Conservation (phyloP, 2,888 invertebrate species). For the Patella pellucida region DNA sequence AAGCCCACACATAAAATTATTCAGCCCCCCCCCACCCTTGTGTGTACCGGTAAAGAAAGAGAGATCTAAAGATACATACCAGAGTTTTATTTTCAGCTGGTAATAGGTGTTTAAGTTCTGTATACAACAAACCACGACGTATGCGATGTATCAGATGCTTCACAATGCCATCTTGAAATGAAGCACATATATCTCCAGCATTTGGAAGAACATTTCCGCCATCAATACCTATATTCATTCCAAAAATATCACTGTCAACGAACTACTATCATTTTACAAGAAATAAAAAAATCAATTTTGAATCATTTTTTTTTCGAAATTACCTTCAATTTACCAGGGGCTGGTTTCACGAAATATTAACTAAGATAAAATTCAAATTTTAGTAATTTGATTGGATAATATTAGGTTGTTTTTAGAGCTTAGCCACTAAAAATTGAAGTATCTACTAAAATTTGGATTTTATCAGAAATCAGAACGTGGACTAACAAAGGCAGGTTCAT, state of each 20-base stretch:
- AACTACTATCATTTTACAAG: background rate
- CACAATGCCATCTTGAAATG: constrained; percentile 81
- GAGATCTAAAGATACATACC: constrained; percentile 34
- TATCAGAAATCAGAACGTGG: background rate
- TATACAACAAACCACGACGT: constrained; percentile 85
- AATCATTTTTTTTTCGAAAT: background rate
- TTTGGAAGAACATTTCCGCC: constrained; percentile 78
- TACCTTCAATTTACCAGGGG: background rate
- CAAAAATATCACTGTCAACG: background rate
- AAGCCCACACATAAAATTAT: too few relatives aligned
- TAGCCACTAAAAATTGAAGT: too few relatives aligned
- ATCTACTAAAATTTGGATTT: too few relatives aligned
- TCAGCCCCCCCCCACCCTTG: too few relatives aligned
- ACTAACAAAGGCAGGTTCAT: background rate
- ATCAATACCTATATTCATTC: constrained; percentile 44
- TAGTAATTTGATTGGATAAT: too few relatives aligned
- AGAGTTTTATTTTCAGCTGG: constrained; percentile 68
- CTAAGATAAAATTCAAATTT: too few relatives aligned
- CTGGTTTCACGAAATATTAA: too few relatives aligned
- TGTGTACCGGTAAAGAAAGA: too few relatives aligned
- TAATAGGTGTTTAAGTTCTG: constrained; percentile 75
- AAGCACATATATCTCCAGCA: constrained; percentile 86
- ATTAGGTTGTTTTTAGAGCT: too few relatives aligned
- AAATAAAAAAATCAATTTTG: background rate
- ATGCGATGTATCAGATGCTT: constrained; percentile 86